Percentiles rank a stretch among this genome's conserved stretches.
These are phyloP conservation scores for Erebia aethiops DNA, from an alignment of 2,888 invertebrate genomes.

Conservation along the genomic window DNA sequence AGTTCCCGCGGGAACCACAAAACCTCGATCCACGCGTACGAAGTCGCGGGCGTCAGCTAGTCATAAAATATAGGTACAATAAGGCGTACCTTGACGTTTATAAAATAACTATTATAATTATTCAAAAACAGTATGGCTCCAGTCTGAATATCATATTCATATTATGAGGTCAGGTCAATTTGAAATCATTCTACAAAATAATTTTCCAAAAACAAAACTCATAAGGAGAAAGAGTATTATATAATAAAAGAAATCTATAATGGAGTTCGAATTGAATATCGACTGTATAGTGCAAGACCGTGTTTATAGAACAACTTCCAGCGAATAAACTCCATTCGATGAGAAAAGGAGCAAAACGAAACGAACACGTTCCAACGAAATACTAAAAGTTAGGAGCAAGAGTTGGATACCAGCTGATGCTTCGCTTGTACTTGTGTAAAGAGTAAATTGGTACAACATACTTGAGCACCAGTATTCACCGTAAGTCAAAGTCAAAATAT, in stretches of 20 bases:
- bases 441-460: neutral
- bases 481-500: too few relatives aligned
- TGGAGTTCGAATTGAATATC: conserved; percentile 7
- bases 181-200: too few relatives aligned
- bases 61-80: too few relatives aligned
- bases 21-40: too few relatives aligned
- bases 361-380: conserved; percentile 2
- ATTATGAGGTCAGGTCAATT: too few relatives aligned
- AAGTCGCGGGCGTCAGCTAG: too few relatives aligned
- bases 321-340: neutral
- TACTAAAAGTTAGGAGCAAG: conserved; percentile 10
- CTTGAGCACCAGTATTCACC: neutral
- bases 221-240: neutral
- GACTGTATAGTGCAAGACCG: neutral
- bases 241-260: conserved; percentile 2
- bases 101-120: too few relatives aligned
- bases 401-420: conserved; percentile 10
- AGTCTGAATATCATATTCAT: too few relatives aligned
- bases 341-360: conserved; percentile 5
- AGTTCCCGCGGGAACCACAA: too few relatives aligned
- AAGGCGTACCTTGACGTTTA: too few relatives aligned
- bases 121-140: too few relatives aligned
- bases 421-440: neutral
- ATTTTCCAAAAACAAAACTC: too few relatives aligned
- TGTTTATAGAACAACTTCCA: conserved; percentile 12